phyloP scores from a whole-genome alignment of 1,140 invertebrate genomes.

The Drosophila gunungcola region DNA sequence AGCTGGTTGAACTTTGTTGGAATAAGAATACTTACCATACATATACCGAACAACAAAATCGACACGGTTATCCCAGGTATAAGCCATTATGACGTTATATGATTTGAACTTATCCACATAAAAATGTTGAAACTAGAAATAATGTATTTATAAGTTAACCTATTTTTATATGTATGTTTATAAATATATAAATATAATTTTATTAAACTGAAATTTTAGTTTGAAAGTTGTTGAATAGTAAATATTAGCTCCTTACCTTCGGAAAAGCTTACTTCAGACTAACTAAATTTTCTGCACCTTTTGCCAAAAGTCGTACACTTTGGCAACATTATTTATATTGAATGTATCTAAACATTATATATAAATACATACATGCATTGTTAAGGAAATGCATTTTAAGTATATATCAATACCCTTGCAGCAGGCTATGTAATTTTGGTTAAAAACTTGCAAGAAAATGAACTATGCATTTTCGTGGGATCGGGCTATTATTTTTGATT shows the following conservation, averaged over 20 bases:
- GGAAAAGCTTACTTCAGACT: conserved; percentile 74
- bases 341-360: conserved; percentile 70
- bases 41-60: conserved; percentile 91
- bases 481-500: no score
- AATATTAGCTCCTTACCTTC: conserved; percentile 56
- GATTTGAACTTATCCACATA: conserved; percentile 45
- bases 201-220: conserved; percentile 4
- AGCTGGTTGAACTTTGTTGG: not conserved
- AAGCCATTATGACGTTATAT: conserved; percentile 82
- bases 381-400: conserved; percentile 11
- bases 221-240: conserved; percentile 1
- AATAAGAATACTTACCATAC: conserved; percentile 88
- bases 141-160: conserved; percentile 8
- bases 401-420: conserved; percentile 4
- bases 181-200: not conserved
- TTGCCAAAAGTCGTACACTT: conserved; percentile 41
- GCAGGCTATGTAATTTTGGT: conserved; percentile 7
- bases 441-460: not conserved
- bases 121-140: conserved; percentile 43
- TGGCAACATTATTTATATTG: conserved; percentile 72
- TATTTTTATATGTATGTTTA: not conserved
- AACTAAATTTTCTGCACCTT: conserved; percentile 61
- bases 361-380: conserved; percentile 12
- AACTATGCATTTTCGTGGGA: no score
- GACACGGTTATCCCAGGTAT: conserved; percentile 92